Base-by-base conservation (phyloP, 1,140 invertebrate genomes). In the Samia ricini region DNA sequence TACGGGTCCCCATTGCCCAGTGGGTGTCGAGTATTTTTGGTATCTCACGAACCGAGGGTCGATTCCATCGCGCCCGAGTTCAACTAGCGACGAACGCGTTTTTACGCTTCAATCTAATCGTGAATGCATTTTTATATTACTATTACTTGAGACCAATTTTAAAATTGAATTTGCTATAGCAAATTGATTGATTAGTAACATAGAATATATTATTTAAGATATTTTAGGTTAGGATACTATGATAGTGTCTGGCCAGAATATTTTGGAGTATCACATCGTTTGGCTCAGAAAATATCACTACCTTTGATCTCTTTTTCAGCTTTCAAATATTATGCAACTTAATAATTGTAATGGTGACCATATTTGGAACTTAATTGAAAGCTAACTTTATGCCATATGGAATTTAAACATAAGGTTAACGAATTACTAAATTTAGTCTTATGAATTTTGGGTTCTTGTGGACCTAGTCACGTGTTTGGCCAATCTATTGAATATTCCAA, bases 351-450 rank as follows among this genome's bases (percentile, higher is more conserved):
- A 69, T 68, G 72, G 72, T 81, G 82, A 88, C 83, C 85, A 81
- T 75, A 71, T 83, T 81, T 79, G 79, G 33, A 83, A 90, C 83
- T 89, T 89, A 85, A 88, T 42, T 88, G 86, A 89, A 89, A 88
- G 88, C 88, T 85, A 86, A 90, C 83, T 87, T 89, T 88, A 89
- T 90, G 86, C 86, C 88, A 89, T 90, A 90, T 80, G 88, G 83
- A 89, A 88, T 88, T 88, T 83, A 87, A 72, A 88, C 85, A 87
- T 90, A 90, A 88, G 85, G 81, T 86, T 90, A 86, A 90, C 88
- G 88, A 90, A 90, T 88, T 88, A 88, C 85, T 90, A 88, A 90
- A 90, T 84, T 88, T 90, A 90, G 88, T 85, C 77, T 89, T 87
- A 89, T 83, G 79, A 83, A 81, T 81, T 81, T 24, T 76, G 78